Evolutionary conservation across 2,113 vertebrate genomes (phyloP).

Genomic region (Morone chrysops): DNA sequence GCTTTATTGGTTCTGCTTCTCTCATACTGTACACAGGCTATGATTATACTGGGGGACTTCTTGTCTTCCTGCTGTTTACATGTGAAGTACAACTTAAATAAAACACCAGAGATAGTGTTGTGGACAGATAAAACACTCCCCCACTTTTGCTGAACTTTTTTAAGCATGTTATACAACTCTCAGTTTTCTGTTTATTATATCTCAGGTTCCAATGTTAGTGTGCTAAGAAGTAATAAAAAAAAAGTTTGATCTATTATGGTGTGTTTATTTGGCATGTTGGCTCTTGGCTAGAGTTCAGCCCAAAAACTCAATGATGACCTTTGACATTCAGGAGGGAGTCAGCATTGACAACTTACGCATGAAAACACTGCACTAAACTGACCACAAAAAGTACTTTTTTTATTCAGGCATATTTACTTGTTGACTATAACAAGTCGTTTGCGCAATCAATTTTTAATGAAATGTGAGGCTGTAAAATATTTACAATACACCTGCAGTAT

Average conservation of each 20-base stretch:
- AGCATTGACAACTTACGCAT: neutral
- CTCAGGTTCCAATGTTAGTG: neutral
- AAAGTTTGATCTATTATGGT: neutral
- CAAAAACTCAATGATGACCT: neutral
- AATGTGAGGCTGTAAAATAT: neutral
- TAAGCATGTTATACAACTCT: neutral
- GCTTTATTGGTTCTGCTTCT: neutral
- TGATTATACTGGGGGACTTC: constrained; percentile 35
- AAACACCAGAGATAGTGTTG: constrained; percentile 39
- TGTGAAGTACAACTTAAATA: constrained; percentile 29
- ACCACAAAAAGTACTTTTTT: neutral
- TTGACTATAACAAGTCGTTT: constrained; percentile 7
- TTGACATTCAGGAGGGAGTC: neutral
- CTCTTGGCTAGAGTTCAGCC: neutral
- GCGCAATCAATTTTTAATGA: neutral
- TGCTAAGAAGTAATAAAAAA: constrained; percentile 7
- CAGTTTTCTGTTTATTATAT: constrained; percentile 4
- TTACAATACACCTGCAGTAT: neutral
- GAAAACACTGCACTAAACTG: neutral
- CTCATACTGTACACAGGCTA: neutral
- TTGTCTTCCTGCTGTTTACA: constrained; percentile 39
- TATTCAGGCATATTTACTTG: constrained; percentile 11
- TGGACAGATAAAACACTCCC: neutral
- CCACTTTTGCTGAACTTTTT: neutral
- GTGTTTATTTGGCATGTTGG: neutral